Conservation (phyloP, 1,140 invertebrate genomes). For the Trichonephila inaurata region DNA sequence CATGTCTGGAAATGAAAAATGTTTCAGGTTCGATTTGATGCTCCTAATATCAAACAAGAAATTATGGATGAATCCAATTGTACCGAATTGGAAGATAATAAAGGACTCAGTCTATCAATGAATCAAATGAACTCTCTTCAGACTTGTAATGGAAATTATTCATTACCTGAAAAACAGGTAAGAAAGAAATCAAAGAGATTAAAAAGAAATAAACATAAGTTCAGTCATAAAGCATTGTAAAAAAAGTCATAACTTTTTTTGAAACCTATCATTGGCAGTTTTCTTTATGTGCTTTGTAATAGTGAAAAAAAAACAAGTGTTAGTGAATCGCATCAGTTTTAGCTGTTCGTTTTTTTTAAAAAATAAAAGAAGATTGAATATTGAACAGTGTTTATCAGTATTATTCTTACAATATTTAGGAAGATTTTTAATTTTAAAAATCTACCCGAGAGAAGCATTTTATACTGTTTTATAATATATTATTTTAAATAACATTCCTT, state of each 20-base stretch:
- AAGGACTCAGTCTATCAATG: neutral
- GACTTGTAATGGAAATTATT: constrained; percentile 42
- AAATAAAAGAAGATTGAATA: neutral
- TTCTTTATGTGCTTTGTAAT: neutral
- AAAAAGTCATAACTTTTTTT: neutral
- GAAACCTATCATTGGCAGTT: neutral
- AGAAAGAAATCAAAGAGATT: constrained; percentile 22
- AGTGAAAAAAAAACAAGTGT: neutral
- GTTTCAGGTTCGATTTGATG: constrained; percentile 52
- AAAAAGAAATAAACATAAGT: neutral
- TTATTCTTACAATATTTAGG: no score
- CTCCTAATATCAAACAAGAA: constrained; percentile 44
- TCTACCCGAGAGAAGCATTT: no score
- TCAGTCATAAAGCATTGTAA: neutral
- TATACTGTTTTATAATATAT: no score
- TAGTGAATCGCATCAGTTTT: constrained; percentile 61
- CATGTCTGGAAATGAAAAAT: no score
- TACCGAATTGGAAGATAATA: constrained; percentile 55
- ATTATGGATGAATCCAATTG: constrained; percentile 40
- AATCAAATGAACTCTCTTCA: constrained; percentile 43
- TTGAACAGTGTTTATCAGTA: neutral
- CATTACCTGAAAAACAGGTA: constrained; percentile 69
- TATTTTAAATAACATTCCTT: no score
- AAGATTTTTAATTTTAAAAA: no score
- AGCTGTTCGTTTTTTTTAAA: constrained; percentile 9